These are phyloP conservation scores for Vidua chalybeata DNA, from an alignment of 2,113 vertebrate genomes.

Conservation along the genomic window DNA sequence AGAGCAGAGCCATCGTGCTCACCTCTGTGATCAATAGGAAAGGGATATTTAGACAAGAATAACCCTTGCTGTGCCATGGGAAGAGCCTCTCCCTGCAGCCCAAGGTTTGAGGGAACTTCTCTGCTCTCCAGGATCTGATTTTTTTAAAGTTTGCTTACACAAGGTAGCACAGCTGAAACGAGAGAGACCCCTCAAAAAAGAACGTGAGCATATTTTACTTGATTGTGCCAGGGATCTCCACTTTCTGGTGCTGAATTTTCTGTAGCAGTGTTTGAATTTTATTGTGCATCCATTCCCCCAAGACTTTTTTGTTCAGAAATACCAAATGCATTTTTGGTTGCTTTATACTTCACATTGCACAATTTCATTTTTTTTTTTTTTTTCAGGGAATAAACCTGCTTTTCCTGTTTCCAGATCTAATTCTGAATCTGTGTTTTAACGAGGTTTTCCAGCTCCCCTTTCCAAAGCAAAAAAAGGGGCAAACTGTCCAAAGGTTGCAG, in stretches of 20 bases:
- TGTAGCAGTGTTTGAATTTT: neutral
- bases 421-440: neutral
- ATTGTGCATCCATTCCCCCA: no score
- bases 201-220: neutral
- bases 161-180: neutral
- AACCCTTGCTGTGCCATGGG: neutral
- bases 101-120: neutral
- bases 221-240: rapidly evolving
- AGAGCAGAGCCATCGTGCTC: neutral
- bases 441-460: neutral
- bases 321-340: neutral
- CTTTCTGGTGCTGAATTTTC: neutral
- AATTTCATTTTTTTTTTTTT: neutral
- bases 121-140: neutral
- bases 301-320: rapidly evolving
- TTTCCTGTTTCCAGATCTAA: rapidly evolving
- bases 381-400: neutral
- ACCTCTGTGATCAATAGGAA: neutral
- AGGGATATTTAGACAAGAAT: neutral
- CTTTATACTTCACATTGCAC: neutral
- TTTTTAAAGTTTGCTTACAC: neutral
- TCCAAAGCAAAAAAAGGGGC: neutral
- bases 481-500: neutral
- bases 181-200: neutral
- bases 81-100: neutral